A percentile compares a stretch with the other conserved stretches of the same genome.
Conservation (phyloP, 2,113 vertebrate genomes). For the Percopsis transmontana region DNA sequence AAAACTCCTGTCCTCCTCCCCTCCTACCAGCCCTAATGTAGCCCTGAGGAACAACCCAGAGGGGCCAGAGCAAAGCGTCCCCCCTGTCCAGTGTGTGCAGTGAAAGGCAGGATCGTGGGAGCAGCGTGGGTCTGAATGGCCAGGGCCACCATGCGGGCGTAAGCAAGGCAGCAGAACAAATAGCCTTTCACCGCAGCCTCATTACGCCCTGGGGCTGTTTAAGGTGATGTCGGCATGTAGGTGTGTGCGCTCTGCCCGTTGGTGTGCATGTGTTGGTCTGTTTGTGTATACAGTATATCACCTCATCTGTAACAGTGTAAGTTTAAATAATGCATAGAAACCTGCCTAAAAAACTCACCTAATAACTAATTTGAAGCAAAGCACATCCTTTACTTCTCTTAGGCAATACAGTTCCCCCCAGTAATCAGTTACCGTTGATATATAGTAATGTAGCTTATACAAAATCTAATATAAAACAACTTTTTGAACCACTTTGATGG, state of each 20-base stretch:
- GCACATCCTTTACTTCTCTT: too few species aligned
- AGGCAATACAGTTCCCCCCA: too few species aligned
- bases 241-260: background rate
- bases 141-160: background rate
- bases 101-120: constrained; percentile 42
- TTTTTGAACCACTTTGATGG: too few species aligned
- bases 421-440: too few species aligned
- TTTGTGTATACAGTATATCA: background rate
- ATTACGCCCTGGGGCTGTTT: constrained; percentile 1
- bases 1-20: background rate
- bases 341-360: too few species aligned
- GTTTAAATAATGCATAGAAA: too few species aligned
- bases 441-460: too few species aligned
- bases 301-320: too few species aligned
- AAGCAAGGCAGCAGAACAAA: constrained; percentile 33
- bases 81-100: background rate
- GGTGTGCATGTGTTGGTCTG: constrained; percentile 12
- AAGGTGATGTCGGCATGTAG: background rate
- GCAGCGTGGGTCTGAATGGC: constrained; percentile 28
- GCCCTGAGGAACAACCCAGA: constrained; percentile 16
- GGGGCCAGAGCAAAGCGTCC: background rate
- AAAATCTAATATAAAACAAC: too few species aligned
- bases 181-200: constrained; percentile 19
- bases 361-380: too few species aligned
- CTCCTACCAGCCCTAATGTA: constrained; percentile 28